Evolutionary conservation across 1,140 invertebrate genomes (phyloP).

Genomic region (Centruroides sculpturatus): DNA sequence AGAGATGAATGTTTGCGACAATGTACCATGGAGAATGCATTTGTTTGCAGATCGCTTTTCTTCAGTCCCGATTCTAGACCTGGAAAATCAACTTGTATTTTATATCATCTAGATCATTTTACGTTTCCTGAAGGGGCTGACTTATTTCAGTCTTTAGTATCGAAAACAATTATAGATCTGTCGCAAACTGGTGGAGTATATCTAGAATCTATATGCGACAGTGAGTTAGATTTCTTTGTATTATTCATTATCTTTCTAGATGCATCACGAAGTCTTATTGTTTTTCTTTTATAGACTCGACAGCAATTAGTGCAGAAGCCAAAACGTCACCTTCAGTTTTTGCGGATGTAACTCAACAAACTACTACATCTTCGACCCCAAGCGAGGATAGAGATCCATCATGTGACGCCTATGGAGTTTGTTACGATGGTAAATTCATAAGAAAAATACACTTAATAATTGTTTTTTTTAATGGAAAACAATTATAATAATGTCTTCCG

Average conservation of each 20-base stretch:
- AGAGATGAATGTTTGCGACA: slow-evolving; percentile 59
- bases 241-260: too few species aligned
- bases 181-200: slow-evolving; percentile 76
- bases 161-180: slow-evolving; percentile 68
- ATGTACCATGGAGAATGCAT: slow-evolving; percentile 82
- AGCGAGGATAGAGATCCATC: slow-evolving; percentile 13
- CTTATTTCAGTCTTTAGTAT: too few species aligned
- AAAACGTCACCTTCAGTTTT: background rate
- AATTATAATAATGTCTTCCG: too few species aligned
- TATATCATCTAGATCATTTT: slow-evolving; percentile 83
- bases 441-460: too few species aligned
- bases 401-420: slow-evolving; percentile 85
- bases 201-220: slow-evolving; percentile 65
- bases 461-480: too few species aligned
- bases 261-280: too few species aligned
- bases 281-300: background rate
- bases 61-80: slow-evolving; percentile 33
- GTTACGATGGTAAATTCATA: slow-evolving; percentile 48
- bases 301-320: background rate
- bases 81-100: slow-evolving; percentile 53
- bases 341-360: too few species aligned
- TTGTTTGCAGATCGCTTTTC: slow-evolving; percentile 77
- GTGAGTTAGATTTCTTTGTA: slow-evolving; percentile 2
- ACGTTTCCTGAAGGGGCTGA: slow-evolving; percentile 70
- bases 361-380: too few species aligned